Base-by-base conservation (phyloP, 2,888 invertebrate genomes). In the Miltochrista miniata region DNA sequence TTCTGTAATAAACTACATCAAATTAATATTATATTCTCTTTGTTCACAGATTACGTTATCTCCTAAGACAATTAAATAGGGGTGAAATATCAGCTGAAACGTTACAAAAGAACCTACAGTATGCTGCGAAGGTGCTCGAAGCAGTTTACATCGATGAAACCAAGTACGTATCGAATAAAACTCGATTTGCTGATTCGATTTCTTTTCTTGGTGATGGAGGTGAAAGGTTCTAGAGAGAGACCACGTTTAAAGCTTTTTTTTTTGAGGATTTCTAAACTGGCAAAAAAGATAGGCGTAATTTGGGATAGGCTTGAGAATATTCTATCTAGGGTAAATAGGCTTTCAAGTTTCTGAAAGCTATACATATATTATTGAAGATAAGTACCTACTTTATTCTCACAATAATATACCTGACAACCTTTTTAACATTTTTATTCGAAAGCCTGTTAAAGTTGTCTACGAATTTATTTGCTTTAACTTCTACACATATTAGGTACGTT, bases 131-230 rank as follows among this genome's bases (percentile, higher is more conserved):
- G 78, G 98, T 98, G 40, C 93, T 98, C 63, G 98, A 98, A 92
- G 96, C 97, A 11, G 97, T 97, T 64, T 98, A 97, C 92, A 95
- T 97, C 81, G 98, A 98, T 84, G 98, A 98, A 88, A 96, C 97
- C 84, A 97, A 97, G 98, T 97, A 95, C 92, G 96, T 94, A 85
- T 61, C 37, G 14, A 48, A 44, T 48, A 34, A n/a, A 48, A 31
- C 31, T 31, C 8, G 8, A 31, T 31, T 10, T 31, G 12, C n/a
- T 0, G 18, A 18, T 11, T 42, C 24, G 1, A 38, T 52, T 39
- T 47, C 2, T 1, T 24, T 45, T 43, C 50, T 48, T 45, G 46
- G 35, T 51, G 44, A 49, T 44, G 44, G 31, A 14, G 45, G 14
- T 52, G 40, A 38, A 44, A 48, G 57, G 40, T 38, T 18, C 48